Base-by-base conservation (phyloP, 1,140 invertebrate genomes). In the Pararge aegeria region DNA sequence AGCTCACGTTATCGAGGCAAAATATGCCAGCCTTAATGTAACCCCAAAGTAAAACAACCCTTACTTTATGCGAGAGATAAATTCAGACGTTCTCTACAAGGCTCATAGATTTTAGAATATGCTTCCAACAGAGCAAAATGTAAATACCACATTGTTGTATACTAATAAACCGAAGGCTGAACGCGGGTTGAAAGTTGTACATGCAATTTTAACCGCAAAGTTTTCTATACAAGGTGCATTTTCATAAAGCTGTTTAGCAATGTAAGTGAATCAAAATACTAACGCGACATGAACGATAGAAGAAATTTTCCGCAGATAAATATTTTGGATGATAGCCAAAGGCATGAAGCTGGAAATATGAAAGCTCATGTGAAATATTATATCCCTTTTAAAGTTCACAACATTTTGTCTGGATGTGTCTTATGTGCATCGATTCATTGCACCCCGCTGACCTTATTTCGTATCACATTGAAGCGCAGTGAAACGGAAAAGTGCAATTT, bases 251-350 rank as follows among this genome's bases (percentile, higher is more conserved):
- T 3, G 13, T 19, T 21, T 57, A 34, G 5, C 5, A 9, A 40
- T 38, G 20, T 40, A 20, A 51, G 48, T 29, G 46, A 50, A 50
- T 24, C 29, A 42, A 58, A 44, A 42, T 19, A 16, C 30, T 40
- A 44, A 21, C 13, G 16, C 19, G 20, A 58, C 15, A 46, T 48
- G 54, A 29, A 46, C 46, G 21, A 64, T 38, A 55, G 52, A 61
- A 61, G 52, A 61, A 55, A 52, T 61, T 64, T 57, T 56, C 50
- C 61, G 51, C 50, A 58, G 61, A 64, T 64, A 64, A 61, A 61
- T 64, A 64, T 64, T 64, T 57, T 64, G 61, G 61, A 58, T 20
- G 40, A 30, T 49, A 15, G 55, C 61, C 61, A 64, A 48, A 46
- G 52, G 61, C 44, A 58, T 49, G 49, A 51, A 15, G 38, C 38